Evolutionary conservation across 2,888 invertebrate species (phyloP).

Genomic region (Bombylius major): DNA sequence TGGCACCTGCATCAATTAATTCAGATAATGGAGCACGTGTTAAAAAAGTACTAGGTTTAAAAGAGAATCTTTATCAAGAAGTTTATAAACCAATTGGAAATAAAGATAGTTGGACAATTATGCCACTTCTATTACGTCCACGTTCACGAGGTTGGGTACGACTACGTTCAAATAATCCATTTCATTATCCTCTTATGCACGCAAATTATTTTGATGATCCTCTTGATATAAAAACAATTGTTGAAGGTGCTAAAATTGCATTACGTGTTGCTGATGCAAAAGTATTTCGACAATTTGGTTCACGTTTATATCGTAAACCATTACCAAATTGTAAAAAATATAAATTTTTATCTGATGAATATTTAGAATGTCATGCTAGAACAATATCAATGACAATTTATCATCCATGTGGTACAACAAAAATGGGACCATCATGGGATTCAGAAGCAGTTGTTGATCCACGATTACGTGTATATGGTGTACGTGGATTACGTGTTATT

Average conservation of each 20-base stretch:
- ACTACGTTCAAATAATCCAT: constrained; percentile 68
- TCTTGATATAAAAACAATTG: constrained; percentile 61
- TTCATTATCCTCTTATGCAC: constrained; percentile 75
- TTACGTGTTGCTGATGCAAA: constrained; percentile 57
- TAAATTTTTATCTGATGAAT: constrained; percentile 63
- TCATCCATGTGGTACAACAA: constrained; percentile 77
- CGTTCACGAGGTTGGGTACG: constrained; percentile 65
- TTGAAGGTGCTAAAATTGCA: constrained; percentile 72
- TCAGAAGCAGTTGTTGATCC: constrained; percentile 71
- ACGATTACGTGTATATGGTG: constrained; percentile 60
- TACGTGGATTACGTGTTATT: constrained; percentile 65
- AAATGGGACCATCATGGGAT: constrained; percentile 76
- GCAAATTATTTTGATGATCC: constrained; percentile 85
- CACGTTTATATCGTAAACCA: constrained; percentile 58
- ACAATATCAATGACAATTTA: constrained; percentile 84
- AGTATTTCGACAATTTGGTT: constrained; percentile 69
- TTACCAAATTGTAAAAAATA: constrained; percentile 66
- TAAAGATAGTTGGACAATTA: constrained; percentile 61
- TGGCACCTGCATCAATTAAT: constrained; percentile 79
- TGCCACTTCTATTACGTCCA: constrained; percentile 71
- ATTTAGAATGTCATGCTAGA: constrained; percentile 76
- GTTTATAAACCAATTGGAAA: constrained; percentile 71
- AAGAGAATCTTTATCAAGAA: constrained; percentile 64
- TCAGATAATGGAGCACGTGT: constrained; percentile 67
- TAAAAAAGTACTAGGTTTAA: constrained; percentile 63